phyloP scores from a whole-genome alignment of 2,797 vertebrate genomes.

The Emys orbicularis region DNA sequence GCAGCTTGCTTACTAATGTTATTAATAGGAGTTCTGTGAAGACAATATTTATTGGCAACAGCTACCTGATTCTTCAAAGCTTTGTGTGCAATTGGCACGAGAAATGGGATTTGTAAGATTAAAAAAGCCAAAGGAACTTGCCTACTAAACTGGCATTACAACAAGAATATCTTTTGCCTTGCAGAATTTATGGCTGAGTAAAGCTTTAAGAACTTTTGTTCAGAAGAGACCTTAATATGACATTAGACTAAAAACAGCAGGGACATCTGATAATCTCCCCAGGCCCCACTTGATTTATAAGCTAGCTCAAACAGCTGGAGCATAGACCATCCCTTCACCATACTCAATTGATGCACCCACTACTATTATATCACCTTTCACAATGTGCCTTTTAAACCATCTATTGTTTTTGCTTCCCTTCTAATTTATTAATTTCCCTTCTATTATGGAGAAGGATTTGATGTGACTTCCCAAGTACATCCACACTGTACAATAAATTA shows the following conservation, averaged over 20 bases:
- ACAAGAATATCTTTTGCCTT: background rate
- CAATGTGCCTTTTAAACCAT: fast-evolving
- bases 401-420: background rate
- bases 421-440: fast-evolving
- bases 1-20: background rate
- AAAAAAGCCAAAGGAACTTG: background rate
- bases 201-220: background rate
- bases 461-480: background rate
- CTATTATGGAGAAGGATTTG: background rate
- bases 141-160: background rate
- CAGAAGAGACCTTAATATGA: background rate
- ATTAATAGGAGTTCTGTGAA: background rate
- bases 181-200: background rate
- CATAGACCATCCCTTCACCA: background rate
- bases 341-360: background rate
- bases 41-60: background rate
- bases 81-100: background rate
- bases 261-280: background rate
- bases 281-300: background rate
- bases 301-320: background rate
- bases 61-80: background rate
- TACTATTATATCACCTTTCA: background rate
- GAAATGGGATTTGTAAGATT: background rate
- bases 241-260: background rate
- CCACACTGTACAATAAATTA: background rate